Evolutionary conservation across 1,140 invertebrate species (phyloP).

Genomic region (Drosophila ficusphila): DNA sequence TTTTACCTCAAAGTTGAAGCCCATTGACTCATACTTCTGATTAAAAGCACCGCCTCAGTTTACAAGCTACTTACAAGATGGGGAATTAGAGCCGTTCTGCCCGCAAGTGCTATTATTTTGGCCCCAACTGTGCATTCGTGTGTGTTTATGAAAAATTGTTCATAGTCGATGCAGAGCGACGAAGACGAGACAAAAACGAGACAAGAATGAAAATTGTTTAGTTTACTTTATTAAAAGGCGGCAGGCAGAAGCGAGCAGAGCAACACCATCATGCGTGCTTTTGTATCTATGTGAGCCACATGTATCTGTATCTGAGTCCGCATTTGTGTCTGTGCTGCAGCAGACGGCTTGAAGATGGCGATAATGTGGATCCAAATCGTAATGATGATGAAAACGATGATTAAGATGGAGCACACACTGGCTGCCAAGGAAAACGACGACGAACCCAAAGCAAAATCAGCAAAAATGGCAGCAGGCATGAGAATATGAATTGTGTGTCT

Average conservation of each 20-base stretch:
- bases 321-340: slow-evolving; percentile 31
- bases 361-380: slow-evolving; percentile 57
- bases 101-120: slow-evolving; percentile 5
- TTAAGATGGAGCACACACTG: slow-evolving; percentile 31
- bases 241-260: slow-evolving; percentile 52
- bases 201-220: slow-evolving; percentile 83
- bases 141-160: slow-evolving; percentile 43
- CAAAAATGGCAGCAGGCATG: slow-evolving; percentile 32
- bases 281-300: slow-evolving; percentile 17
- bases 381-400: slow-evolving; percentile 30
- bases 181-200: slow-evolving; percentile 73
- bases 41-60: not conserved
- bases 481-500: slow-evolving; percentile 32
- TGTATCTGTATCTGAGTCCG: not conserved
- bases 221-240: slow-evolving; percentile 80
- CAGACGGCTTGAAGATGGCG: slow-evolving; percentile 53
- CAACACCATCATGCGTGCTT: slow-evolving; percentile 54
- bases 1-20: not conserved
- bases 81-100: not conserved
- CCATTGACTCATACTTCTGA: not conserved
- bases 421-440: slow-evolving; percentile 46
- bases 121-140: slow-evolving; percentile 1
- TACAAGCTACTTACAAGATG: not conserved
- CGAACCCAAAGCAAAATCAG: slow-evolving; percentile 48
- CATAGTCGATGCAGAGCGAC: slow-evolving; percentile 60